A percentile compares a stretch with the other conserved stretches of the same genome.
Conservation (phyloP, 2,888 invertebrate genomes). For the Artemia sinica region DNA sequence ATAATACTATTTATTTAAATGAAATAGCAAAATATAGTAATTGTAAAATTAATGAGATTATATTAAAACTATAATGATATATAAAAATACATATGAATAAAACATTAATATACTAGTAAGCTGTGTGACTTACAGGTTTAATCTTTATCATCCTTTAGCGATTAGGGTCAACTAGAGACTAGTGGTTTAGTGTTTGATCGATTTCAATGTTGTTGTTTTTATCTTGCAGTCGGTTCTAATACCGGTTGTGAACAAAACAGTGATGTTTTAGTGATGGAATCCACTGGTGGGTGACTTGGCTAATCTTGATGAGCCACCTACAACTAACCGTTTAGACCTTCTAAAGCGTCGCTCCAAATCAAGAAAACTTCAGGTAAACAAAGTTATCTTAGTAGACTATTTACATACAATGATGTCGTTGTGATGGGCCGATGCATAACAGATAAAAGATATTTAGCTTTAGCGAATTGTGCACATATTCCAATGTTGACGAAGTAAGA, state of each 20-base stretch:
- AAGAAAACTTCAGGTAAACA: neutral
- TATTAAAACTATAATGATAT: too few relatives aligned
- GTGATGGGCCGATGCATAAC: too few relatives aligned
- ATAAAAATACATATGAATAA: too few relatives aligned
- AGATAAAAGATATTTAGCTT: too few relatives aligned
- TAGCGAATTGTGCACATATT: too few relatives aligned
- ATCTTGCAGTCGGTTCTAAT: slow-evolving; percentile 15
- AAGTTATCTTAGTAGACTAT: neutral
- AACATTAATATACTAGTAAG: slow-evolving; percentile 21
- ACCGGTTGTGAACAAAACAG: slow-evolving; percentile 43
- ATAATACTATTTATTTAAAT: too few relatives aligned
- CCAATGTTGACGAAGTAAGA: too few relatives aligned
- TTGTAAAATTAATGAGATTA: too few relatives aligned
- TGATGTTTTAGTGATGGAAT: slow-evolving; percentile 80
- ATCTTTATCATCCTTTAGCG: neutral
- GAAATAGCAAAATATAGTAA: too few relatives aligned
- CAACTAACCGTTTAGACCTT: slow-evolving; percentile 9
- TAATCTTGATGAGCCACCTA: slow-evolving; percentile 43
- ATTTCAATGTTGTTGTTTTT: neutral
- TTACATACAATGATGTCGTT: too few relatives aligned
- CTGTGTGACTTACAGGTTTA: slow-evolving; percentile 23
- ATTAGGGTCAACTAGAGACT: too few relatives aligned
- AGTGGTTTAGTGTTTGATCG: too few relatives aligned
- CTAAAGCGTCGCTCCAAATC: slow-evolving; percentile 3
- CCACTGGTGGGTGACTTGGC: slow-evolving; percentile 65